A percentile compares a stretch with the other conserved stretches of the same genome.
Evolutionary conservation across 2,113 vertebrate species (phyloP).

Genomic region (Mola mola): DNA sequence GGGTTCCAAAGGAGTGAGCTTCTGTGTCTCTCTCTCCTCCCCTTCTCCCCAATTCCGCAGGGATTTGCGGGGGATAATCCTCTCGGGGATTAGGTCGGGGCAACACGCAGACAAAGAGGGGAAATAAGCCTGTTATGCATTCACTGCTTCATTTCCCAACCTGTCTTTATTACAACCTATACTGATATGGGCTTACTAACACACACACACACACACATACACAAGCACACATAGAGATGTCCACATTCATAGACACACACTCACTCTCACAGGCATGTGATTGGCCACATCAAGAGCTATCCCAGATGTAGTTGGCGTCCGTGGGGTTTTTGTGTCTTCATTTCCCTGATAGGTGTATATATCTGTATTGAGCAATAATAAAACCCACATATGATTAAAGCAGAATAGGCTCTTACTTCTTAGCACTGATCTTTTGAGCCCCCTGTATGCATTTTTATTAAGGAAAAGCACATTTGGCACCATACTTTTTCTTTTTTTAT

Average conservation of each 20-base stretch:
- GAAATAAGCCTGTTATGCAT: conserved; percentile 84
- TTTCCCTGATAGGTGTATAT: conserved; percentile 77
- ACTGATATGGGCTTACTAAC: conserved; percentile 79
- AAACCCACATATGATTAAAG: conserved; percentile 82
- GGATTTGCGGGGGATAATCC: conserved; percentile 82
- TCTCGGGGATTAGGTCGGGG: conserved; percentile 81
- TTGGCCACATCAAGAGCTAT: conserved; percentile 79
- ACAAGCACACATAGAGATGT: conserved; percentile 54
- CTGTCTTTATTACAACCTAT: conserved; percentile 82
- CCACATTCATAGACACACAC: conserved; percentile 45
- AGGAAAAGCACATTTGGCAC: conserved; percentile 76
- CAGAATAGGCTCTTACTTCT: conserved; percentile 79
- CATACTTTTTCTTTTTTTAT: conserved; percentile 70
- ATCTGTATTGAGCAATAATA: conserved; percentile 79
- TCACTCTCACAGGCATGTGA: conserved; percentile 65
- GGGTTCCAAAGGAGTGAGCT: conserved; percentile 66
- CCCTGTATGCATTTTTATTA: conserved; percentile 81
- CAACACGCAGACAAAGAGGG: conserved; percentile 82
- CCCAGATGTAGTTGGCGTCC: conserved; percentile 71
- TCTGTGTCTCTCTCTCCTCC: conserved; percentile 57
- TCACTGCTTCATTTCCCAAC: conserved; percentile 82
- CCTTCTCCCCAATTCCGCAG: conserved; percentile 78
- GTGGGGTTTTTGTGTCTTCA: conserved; percentile 75
- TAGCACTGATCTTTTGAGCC: conserved; percentile 79
- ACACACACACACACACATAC: conserved; percentile 40